Base-by-base conservation (phyloP, 1,140 invertebrate genomes). In the Drosophila triauraria region DNA sequence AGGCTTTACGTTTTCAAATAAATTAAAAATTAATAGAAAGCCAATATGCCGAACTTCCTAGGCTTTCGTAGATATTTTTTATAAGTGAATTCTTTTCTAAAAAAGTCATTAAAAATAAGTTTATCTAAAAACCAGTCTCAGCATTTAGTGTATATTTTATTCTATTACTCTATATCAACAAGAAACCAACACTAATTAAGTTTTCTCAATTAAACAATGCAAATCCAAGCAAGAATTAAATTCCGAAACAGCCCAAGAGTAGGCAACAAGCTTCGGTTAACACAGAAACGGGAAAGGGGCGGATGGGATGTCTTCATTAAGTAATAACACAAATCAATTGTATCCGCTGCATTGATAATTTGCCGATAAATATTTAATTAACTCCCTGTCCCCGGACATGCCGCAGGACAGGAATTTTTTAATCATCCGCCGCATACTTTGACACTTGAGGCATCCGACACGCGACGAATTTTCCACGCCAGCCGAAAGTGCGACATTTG, bases 361-460 rank as follows among this genome's bases (percentile, higher is more conserved):
- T 42, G 13, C 54, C 68, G 54, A 74, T 74, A 74, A 74, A 74
- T 74, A 74, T 72, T 74, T 74, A 74, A 72, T 74, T 74, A 74
- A 74, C 68, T 58, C 58, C 68, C 70, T 70, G 53, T 60, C 38
- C 30, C 70, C 54, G 68, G 54, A 43, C 70, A 60, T 30, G 38
- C 68, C 40, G 68, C 38, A 59, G 67, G 53, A 59, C 47, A 60
- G 75, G 82, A 70, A 85, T 85, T 85, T 82, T 85, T 86, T 86
- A 85, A 86, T 82, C 75, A 80, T 84, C 75, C 60, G 72, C 67
- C 67, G 82, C 81, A 88, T 84, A 90, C 87, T 87, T 90, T 87
- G 84, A 81, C 85, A 90, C 85, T 90, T 76, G 63, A 50, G 54
- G 65, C 61, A 64, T 62, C 57, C 61, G 68, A 44, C 68, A 69